These are phyloP conservation scores for Jacana jacana DNA, from an alignment of 2,113 vertebrate species.

Conservation along the genomic window DNA sequence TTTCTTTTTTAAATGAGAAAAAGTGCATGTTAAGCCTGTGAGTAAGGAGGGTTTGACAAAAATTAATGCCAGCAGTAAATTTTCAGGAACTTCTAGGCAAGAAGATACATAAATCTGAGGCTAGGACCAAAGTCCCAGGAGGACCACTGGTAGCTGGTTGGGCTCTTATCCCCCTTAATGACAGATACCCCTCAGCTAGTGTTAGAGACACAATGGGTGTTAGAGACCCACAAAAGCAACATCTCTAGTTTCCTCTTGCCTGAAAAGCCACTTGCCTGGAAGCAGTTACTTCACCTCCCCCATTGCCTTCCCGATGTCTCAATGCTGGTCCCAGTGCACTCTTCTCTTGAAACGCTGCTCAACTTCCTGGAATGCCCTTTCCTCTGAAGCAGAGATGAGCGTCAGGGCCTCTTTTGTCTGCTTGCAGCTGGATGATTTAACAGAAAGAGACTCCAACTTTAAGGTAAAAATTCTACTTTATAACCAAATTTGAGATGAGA, in stretches of 20 bases:
- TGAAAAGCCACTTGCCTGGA: neutral
- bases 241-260: neutral
- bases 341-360: neutral
- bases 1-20: neutral
- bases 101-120: neutral
- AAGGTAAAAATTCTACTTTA: neutral
- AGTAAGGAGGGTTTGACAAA: neutral
- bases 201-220: neutral
- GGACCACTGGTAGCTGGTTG: neutral
- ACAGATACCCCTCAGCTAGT: neutral
- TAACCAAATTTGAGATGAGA: neutral
- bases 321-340: neutral
- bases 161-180: neutral
- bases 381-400: neutral
- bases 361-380: neutral
- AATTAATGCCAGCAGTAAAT: neutral
- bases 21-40: neutral
- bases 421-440: neutral
- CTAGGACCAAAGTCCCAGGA: neutral
- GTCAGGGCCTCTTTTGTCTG: neutral
- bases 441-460: neutral
- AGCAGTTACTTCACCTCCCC: neutral
- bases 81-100: neutral
- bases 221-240: neutral
- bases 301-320: neutral